These are phyloP conservation scores for Lordiphosa collinella DNA, from an alignment of 1,140 invertebrate species.

Conservation along the genomic window DNA sequence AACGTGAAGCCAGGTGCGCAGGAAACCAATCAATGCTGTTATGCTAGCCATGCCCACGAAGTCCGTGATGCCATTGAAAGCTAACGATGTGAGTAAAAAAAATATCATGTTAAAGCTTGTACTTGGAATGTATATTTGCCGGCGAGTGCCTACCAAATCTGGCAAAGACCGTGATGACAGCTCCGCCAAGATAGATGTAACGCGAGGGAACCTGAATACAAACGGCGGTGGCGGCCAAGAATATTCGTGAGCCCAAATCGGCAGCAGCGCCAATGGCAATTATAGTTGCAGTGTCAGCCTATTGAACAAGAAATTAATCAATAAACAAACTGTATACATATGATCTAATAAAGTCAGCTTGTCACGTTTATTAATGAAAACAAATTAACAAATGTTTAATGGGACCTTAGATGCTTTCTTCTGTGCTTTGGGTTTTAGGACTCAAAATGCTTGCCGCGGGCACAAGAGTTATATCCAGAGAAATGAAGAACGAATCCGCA, in stretches of 20 bases:
- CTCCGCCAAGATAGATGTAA: slow-evolving; percentile 81
- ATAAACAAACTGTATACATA: not conserved
- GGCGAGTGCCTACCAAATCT: slow-evolving; percentile 79
- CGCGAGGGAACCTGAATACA: slow-evolving; percentile 80
- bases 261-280: slow-evolving; percentile 82
- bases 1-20: slow-evolving; percentile 82
- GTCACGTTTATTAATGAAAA: too few species aligned
- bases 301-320: not conserved
- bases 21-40: slow-evolving; percentile 81
- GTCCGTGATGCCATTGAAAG: slow-evolving; percentile 58
- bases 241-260: slow-evolving; percentile 81
- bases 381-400: too few species aligned
- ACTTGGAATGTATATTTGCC: not conserved
- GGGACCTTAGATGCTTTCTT: too few species aligned
- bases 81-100: slow-evolving; percentile 15
- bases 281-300: slow-evolving; percentile 81
- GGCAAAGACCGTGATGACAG: slow-evolving; percentile 80
- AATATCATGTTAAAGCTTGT: not conserved
- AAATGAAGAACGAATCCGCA: too few species aligned
- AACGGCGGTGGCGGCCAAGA: slow-evolving; percentile 80
- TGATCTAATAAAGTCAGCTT: not conserved
- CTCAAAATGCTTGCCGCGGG: too few species aligned
- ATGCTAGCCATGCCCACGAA: slow-evolving; percentile 78
- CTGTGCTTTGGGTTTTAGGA: too few species aligned
- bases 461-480: too few species aligned